phyloP scores from a whole-genome alignment of 2,888 invertebrate species.

The Homarus gammarus region DNA sequence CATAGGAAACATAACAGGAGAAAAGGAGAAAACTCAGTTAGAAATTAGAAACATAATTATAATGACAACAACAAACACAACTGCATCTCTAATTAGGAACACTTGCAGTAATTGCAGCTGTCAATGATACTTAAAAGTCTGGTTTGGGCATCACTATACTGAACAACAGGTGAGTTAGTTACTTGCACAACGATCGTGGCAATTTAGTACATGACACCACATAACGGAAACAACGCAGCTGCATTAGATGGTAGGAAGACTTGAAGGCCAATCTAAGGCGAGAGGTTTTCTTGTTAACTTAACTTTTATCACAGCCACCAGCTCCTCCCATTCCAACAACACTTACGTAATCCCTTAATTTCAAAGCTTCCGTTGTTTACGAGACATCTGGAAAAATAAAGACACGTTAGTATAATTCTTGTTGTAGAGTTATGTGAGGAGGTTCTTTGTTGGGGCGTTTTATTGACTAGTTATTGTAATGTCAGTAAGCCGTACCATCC shows the following conservation, averaged over 20 bases:
- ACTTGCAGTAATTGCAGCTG: too few relatives aligned
- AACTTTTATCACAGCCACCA: not conserved
- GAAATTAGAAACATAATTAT: too few relatives aligned
- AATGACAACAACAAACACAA: too few relatives aligned
- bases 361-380: not conserved
- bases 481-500: too few relatives aligned
- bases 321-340: not conserved
- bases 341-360: not conserved
- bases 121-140: not conserved
- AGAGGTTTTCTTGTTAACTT: not conserved
- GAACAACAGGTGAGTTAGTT: not conserved
- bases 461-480: too few relatives aligned
- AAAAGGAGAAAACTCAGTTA: too few relatives aligned
- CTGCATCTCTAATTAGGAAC: too few relatives aligned
- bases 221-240: too few relatives aligned
- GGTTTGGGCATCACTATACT: not conserved
- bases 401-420: not conserved
- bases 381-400: not conserved
- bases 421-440: too few relatives aligned
- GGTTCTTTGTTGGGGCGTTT: too few relatives aligned
- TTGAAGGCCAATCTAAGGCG: slow-evolving; percentile 25
- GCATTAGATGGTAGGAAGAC: not conserved
- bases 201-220: too few relatives aligned
- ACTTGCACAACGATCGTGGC: not conserved
- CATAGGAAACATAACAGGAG: too few relatives aligned